phyloP scores from a whole-genome alignment of 2,797 vertebrate species.

The Odontamblyopus rebecca region DNA sequence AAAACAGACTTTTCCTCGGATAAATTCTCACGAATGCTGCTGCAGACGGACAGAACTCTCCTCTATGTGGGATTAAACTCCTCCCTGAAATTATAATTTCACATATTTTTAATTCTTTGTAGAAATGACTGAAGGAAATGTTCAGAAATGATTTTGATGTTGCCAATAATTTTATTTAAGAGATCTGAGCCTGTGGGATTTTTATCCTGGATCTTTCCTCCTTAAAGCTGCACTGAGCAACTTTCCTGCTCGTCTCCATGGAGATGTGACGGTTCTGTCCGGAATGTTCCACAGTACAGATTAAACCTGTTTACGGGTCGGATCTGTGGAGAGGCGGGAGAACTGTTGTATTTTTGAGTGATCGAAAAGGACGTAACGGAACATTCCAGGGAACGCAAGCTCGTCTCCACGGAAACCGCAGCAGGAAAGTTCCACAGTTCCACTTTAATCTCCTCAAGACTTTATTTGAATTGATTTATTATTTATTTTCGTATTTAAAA shows the following conservation, averaged over 20 bases:
- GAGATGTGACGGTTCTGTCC: too few species aligned
- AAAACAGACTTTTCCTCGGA: not conserved
- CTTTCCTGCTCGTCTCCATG: too few species aligned
- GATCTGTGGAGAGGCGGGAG: too few species aligned
- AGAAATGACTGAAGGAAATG: constrained; percentile 19
- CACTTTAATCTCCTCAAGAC: not conserved
- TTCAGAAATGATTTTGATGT: not conserved
- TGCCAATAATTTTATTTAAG: not conserved
- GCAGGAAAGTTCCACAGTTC: too few species aligned
- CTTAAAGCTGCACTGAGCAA: too few species aligned
- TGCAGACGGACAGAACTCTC: not conserved
- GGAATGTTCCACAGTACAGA: too few species aligned
- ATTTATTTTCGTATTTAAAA: constrained; percentile 71
- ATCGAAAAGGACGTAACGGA: too few species aligned
- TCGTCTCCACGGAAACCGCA: too few species aligned
- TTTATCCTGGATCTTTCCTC: not conserved
- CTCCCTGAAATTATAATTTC: constrained; percentile 39
- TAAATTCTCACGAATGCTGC: not conserved
- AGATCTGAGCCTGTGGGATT: not conserved
- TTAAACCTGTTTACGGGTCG: too few species aligned
- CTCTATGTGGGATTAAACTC: constrained; percentile 15
- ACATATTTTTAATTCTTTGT: constrained; percentile 46
- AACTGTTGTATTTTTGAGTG: too few species aligned
- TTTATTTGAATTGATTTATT: constrained; percentile 24
- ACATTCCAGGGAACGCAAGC: too few species aligned